Evolutionary conservation across 2,113 vertebrate genomes (phyloP).

Genomic region (Brachyhypopomus gauderio): DNA sequence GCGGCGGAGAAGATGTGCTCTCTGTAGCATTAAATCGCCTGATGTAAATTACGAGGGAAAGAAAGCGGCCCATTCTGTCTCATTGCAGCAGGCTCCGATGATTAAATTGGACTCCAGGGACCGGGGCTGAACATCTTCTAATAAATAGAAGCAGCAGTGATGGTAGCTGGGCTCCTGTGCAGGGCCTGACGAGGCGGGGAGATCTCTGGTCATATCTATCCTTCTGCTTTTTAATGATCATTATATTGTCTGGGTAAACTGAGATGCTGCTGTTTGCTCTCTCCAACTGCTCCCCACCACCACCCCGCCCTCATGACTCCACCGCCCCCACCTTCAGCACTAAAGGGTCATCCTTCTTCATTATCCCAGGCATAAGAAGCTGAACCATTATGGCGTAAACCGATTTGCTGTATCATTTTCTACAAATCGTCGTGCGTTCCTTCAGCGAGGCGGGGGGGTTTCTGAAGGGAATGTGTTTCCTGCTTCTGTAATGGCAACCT

Average conservation of each 20-base stretch:
- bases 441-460: conserved; percentile 19
- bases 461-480: conserved; percentile 2
- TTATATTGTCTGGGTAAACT: conserved; percentile 53
- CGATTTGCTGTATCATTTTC: conserved; percentile 55
- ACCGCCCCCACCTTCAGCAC: not conserved
- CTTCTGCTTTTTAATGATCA: conserved; percentile 46
- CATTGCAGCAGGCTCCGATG: conserved; percentile 32
- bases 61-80: conserved; percentile 21
- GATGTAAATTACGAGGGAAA: conserved; percentile 41
- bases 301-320: too few relatives aligned
- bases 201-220: conserved; percentile 27
- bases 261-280: conserved; percentile 54
- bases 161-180: conserved; percentile 1
- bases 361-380: conserved; percentile 48
- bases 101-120: conserved; percentile 40
- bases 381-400: conserved; percentile 48
- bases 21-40: conserved; percentile 32
- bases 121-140: conserved; percentile 24
- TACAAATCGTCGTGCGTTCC: conserved; percentile 43
- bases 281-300: conserved; percentile 17
- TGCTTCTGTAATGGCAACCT: conserved; percentile 14
- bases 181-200: not conserved
- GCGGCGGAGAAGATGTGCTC: not conserved
- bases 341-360: conserved; percentile 55
- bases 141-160: conserved; percentile 12